These are phyloP conservation scores for Priapulus caudatus DNA, from an alignment of 2,888 invertebrate genomes.

Conservation along the genomic window DNA sequence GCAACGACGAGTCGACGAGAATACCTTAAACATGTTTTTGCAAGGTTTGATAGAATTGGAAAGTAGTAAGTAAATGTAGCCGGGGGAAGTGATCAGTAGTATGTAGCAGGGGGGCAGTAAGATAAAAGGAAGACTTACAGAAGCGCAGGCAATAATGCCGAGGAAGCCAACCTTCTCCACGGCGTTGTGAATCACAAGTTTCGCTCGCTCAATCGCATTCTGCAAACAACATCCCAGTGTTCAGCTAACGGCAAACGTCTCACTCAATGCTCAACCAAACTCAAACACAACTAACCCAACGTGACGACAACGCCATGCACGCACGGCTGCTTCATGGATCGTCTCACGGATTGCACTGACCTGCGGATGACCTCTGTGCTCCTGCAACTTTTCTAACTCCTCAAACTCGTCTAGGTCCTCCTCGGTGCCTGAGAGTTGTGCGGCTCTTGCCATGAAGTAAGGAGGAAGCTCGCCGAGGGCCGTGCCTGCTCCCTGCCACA, in stretches of 20 bases:
- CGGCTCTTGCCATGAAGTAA: conserved; percentile 97
- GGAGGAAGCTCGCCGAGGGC: conserved; percentile 98
- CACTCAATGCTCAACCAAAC: too few species aligned
- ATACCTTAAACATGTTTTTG: conserved; percentile 5
- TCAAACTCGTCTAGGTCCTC: conserved; percentile 57
- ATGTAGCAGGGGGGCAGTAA: too few species aligned
- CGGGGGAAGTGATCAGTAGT: too few species aligned
- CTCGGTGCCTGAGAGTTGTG: conserved; percentile 41
- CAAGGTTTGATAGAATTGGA: conserved; percentile 8
- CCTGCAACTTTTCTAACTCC: conserved; percentile 56
- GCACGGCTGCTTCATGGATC: too few species aligned
- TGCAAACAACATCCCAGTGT: too few species aligned
- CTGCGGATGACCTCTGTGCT: conserved; percentile 9
- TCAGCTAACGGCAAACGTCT: too few species aligned
- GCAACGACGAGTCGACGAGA: conserved; percentile 25
- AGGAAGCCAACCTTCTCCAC: conserved; percentile 89
- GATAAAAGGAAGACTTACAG: too few species aligned
- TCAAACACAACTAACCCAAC: too few species aligned
- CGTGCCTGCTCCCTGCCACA: conserved; percentile 56
- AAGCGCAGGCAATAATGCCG: conserved; percentile 90
- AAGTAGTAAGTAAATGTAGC: too few species aligned
- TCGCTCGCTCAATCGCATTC: conserved; percentile 24
- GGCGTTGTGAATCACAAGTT: conserved; percentile 39
- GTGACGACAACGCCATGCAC: too few species aligned
- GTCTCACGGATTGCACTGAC: background rate